Evolutionary conservation across 2,888 invertebrate genomes (phyloP).

Genomic region (Alviniconcha strummeri): DNA sequence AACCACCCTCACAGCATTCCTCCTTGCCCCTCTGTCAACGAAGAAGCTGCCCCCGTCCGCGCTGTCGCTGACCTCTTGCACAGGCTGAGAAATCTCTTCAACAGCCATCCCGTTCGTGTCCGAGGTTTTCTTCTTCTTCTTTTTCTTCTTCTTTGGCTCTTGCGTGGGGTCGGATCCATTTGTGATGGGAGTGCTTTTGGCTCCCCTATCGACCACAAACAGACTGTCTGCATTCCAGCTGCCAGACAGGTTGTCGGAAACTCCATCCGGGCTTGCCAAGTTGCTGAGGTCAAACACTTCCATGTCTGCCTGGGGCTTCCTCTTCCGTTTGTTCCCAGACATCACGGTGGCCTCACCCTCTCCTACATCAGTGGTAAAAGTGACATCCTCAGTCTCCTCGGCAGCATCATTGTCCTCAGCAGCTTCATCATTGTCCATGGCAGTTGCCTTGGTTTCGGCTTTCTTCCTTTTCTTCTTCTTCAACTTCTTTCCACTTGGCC

Average conservation of each 20-base stretch:
- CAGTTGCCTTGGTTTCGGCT: neutral
- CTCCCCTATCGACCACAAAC: conserved; percentile 10
- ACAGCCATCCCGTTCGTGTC: no score
- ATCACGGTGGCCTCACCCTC: neutral
- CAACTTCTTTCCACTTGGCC: neutral
- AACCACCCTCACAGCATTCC: neutral
- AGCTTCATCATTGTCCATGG: no score
- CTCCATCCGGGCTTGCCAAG: neutral
- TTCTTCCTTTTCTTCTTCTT: conserved; percentile 19
- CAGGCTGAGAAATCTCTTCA: no score
- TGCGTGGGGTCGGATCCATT: neutral
- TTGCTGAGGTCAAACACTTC: conserved; percentile 12
- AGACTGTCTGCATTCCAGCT: neutral
- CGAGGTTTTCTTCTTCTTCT: conserved; percentile 5
- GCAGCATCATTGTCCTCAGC: neutral
- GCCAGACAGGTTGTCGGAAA: neutral
- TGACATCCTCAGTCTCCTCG: neutral
- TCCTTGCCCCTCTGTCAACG: neutral
- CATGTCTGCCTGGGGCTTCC: neutral
- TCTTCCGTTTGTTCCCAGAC: neutral
- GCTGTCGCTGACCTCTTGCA: no score
- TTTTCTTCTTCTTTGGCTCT: neutral
- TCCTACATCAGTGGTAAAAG: no score
- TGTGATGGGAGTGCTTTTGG: neutral
- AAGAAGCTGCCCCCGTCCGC: neutral